phyloP scores from a whole-genome alignment of 2,113 vertebrate genomes.

The Astur gentilis region DNA sequence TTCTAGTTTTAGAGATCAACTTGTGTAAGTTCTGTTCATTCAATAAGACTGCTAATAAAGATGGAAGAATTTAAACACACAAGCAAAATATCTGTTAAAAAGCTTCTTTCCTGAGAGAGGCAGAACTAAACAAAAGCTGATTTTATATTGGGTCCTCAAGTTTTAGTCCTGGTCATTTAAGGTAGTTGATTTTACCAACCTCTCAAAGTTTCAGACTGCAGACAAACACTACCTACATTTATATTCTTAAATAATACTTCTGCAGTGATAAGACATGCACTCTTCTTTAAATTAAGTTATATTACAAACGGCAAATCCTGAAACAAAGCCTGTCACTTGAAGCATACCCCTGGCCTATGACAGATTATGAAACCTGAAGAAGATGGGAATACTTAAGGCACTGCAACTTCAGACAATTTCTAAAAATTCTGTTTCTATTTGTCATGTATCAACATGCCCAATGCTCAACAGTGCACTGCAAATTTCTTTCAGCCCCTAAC shows the following conservation, averaged over 20 bases:
- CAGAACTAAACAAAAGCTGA: background rate
- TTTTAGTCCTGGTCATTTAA: background rate
- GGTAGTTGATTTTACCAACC: background rate
- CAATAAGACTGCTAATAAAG: background rate
- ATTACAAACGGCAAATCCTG: background rate
- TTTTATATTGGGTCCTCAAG: background rate
- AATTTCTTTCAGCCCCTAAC: background rate
- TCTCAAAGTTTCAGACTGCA: background rate
- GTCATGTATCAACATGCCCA: too few relatives aligned
- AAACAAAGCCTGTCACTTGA: background rate
- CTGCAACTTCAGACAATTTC: background rate
- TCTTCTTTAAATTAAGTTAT: background rate
- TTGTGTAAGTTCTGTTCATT: background rate
- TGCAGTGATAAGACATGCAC: background rate
- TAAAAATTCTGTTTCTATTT: background rate
- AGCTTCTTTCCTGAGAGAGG: background rate
- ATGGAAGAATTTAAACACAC: background rate
- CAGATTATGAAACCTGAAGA: background rate
- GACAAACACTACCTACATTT: background rate
- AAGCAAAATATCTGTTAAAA: background rate
- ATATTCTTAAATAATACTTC: background rate
- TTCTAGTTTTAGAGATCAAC: background rate
- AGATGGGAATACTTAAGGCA: rapidly evolving
- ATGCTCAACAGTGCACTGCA: background rate
- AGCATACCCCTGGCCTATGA: background rate